Evolutionary conservation across 2,113 vertebrate genomes (phyloP).

Genomic region (Eclectus roratus): DNA sequence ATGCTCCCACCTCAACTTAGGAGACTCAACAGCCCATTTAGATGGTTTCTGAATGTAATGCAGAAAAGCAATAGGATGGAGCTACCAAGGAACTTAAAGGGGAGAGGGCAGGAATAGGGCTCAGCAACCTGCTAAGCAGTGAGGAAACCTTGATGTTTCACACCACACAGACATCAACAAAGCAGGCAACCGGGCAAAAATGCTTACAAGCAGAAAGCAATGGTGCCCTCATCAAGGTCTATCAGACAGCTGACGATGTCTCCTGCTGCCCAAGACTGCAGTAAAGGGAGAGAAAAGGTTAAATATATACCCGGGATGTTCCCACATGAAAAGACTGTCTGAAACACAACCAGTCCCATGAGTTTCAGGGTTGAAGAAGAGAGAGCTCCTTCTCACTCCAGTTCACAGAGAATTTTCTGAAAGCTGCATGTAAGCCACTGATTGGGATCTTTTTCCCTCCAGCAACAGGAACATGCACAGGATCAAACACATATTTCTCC

Average conservation of each 20-base stretch:
- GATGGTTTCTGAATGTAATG: background rate
- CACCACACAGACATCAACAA: background rate
- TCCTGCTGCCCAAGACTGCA: slow-evolving; percentile 95
- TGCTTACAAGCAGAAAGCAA: slow-evolving; percentile 94
- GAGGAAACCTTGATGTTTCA: background rate
- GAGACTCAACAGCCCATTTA: background rate
- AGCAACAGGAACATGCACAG: background rate
- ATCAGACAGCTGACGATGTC: slow-evolving; percentile 98
- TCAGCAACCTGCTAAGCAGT: background rate
- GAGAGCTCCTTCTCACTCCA: background rate
- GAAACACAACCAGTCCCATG: background rate
- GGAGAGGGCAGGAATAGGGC: background rate
- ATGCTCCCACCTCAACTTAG: background rate
- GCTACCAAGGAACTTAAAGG: background rate
- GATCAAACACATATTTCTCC: background rate
- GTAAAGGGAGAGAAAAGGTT: slow-evolving; percentile 1
- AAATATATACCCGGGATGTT: background rate
- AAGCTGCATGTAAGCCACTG: background rate
- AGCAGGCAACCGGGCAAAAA: background rate
- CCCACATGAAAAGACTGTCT: background rate
- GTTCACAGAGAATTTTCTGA: background rate
- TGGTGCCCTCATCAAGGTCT: slow-evolving; percentile 91
- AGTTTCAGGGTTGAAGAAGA: background rate
- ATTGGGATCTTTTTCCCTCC: background rate
- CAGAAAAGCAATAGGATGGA: background rate